These are phyloP conservation scores for Urechis unicinctus DNA, from an alignment of 2,888 invertebrate genomes.

Conservation along the genomic window DNA sequence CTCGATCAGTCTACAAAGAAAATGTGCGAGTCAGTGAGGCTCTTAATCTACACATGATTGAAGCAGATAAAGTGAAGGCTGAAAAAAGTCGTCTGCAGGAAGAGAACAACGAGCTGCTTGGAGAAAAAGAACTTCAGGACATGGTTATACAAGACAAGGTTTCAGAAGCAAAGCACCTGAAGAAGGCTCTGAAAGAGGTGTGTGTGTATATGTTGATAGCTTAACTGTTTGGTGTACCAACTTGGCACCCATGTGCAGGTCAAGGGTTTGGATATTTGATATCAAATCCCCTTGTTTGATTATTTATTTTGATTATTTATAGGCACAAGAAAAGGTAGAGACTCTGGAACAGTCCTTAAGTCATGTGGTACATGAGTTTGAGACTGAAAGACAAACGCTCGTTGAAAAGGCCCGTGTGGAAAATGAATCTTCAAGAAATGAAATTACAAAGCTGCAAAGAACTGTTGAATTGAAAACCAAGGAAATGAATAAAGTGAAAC, in stretches of 20 bases:
- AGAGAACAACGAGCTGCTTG: conserved; percentile 34
- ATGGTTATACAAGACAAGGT: conserved; percentile 46
- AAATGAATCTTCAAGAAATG: conserved; percentile 37
- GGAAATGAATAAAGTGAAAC: conserved; percentile 48
- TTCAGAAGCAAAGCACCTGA: conserved; percentile 34
- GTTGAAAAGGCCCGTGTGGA: conserved; percentile 29
- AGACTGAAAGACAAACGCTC: conserved; percentile 32
- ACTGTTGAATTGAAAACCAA: conserved; percentile 46
- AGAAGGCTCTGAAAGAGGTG: conserved; percentile 40
- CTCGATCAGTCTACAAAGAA: conserved; percentile 49
- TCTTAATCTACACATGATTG: conserved; percentile 38
- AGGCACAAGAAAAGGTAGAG: conserved; percentile 43
- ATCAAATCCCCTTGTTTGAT: no score
- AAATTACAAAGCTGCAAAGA: conserved; percentile 44
- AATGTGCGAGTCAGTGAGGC: conserved; percentile 47
- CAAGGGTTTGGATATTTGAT: background rate
- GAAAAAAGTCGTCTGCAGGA: conserved; percentile 28
- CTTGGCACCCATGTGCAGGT: no score
- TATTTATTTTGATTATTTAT: no score
- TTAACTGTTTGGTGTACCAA: no score
- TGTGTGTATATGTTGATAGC: background rate
- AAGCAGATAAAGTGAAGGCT: conserved; percentile 41
- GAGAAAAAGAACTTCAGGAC: conserved; percentile 42
- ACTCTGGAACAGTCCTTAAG: conserved; percentile 44
- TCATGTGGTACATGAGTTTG: conserved; percentile 47